Percentiles rank a stretch among this genome's conserved stretches.
These are phyloP conservation scores for Pipa parva DNA, from an alignment of 2,113 vertebrate species.

Conservation along the genomic window DNA sequence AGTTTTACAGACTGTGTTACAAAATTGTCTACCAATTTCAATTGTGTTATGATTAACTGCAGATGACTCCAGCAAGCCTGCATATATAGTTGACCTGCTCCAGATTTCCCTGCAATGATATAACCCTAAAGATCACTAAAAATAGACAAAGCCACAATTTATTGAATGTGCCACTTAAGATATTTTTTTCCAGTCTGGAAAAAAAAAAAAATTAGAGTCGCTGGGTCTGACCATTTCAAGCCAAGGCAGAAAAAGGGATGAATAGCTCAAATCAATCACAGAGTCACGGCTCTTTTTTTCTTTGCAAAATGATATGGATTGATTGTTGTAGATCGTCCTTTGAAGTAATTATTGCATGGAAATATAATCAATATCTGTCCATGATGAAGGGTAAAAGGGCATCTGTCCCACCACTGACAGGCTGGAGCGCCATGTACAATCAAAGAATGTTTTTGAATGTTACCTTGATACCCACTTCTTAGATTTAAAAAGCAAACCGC, in stretches of 20 bases:
- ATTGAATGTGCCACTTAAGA: constrained; percentile 77
- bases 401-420: neutral
- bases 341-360: constrained; percentile 44
- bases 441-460: neutral
- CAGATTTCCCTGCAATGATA: constrained; percentile 72
- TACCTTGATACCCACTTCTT: neutral
- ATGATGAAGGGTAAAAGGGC: constrained; percentile 47
- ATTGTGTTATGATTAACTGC: constrained; percentile 66
- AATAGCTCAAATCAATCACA: constrained; percentile 65
- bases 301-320: constrained; percentile 55
- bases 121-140: constrained; percentile 76
- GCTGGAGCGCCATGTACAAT: neutral
- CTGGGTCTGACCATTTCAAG: constrained; percentile 67
- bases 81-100: constrained; percentile 72
- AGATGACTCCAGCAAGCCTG: constrained; percentile 60
- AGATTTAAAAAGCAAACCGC: neutral
- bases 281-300: constrained; percentile 50
- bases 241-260: constrained; percentile 61
- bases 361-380: constrained; percentile 50
- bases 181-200: constrained; percentile 52
- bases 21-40: constrained; percentile 59
- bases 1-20: constrained; percentile 13
- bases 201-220: constrained; percentile 58
- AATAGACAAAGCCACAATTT: constrained; percentile 77
- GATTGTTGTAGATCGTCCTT: constrained; percentile 46